phyloP scores from a whole-genome alignment of 92 coral and sea anemone species.

The Epizoanthus stellaris region DNA sequence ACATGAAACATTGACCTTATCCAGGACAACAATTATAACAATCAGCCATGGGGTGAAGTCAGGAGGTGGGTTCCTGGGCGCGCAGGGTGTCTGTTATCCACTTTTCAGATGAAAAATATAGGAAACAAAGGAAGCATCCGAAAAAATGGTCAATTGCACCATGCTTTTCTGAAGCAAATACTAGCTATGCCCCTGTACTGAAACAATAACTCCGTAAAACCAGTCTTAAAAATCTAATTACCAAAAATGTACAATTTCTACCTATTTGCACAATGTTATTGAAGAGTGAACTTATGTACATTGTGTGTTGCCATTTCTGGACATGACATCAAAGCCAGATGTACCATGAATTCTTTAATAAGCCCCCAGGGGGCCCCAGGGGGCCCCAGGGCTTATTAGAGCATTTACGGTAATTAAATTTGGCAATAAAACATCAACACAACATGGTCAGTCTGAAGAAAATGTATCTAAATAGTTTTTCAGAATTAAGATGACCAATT shows the following conservation, averaged over 20 bases:
- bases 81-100: conserved; percentile 10
- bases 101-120: conserved; percentile 20
- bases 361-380: background rate
- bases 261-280: conserved; percentile 8
- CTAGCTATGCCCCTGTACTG: background rate
- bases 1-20: too few relatives aligned
- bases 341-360: conserved; percentile 16
- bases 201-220: conserved; percentile 4
- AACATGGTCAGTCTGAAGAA: conserved; percentile 32
- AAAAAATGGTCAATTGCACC: conserved; percentile 18
- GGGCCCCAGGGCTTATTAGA: conserved; percentile 31
- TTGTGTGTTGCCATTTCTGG: conserved; percentile 30
- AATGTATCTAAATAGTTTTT: background rate
- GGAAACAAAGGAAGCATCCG: conserved; percentile 19
- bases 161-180: conserved; percentile 22
- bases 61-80: conserved; percentile 27
- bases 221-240: conserved; percentile 35
- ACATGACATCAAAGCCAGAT: conserved; percentile 20
- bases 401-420: conserved; percentile 25
- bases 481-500: conserved; percentile 17
- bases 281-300: conserved; percentile 28
- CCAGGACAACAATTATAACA: too few relatives aligned
- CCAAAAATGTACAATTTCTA: conserved; percentile 36
- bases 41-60: conserved; percentile 8
- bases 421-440: conserved; percentile 31